These are phyloP conservation scores for Itoplectis maculator DNA, from an alignment of 2,888 invertebrate genomes.

Conservation along the genomic window DNA sequence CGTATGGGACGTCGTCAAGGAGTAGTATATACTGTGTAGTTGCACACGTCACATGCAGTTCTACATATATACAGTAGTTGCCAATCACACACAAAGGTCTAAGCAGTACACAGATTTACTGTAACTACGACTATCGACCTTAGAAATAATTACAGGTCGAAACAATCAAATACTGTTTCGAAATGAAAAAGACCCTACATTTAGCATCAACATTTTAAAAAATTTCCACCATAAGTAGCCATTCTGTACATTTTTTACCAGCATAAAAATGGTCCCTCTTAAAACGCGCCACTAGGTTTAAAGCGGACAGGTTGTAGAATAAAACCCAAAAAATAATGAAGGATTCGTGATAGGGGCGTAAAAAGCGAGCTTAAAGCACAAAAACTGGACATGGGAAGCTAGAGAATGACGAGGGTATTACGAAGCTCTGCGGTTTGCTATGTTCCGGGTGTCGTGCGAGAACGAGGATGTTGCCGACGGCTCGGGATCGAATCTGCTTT, in stretches of 20 bases:
- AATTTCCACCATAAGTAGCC: too few relatives aligned
- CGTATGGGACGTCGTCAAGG: conserved; percentile 45
- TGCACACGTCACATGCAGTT: conserved; percentile 62
- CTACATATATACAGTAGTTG: conserved; percentile 4
- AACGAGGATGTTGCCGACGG: conserved; percentile 59
- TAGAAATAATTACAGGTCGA: too few relatives aligned
- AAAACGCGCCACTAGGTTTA: neutral
- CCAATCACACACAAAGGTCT: conserved; percentile 26
- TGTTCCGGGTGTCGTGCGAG: conserved; percentile 55
- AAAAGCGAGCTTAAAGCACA: conserved; percentile 4
- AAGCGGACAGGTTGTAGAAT: neutral
- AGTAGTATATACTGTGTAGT: conserved; percentile 41
- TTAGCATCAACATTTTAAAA: too few relatives aligned
- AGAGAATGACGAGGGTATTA: conserved; percentile 43
- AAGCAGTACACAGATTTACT: conserved; percentile 47
- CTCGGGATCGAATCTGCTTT: conserved; percentile 76
- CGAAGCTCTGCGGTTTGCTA: conserved; percentile 43
- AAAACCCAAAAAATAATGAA: conserved; percentile 28
- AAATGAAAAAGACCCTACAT: too few relatives aligned
- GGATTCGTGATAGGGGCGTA: neutral
- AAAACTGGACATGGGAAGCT: neutral
- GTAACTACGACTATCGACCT: neutral
- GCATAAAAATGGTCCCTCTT: too few relatives aligned
- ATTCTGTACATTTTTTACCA: too few relatives aligned
- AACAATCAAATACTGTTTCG: neutral